A percentile compares a stretch with the other conserved stretches of the same genome.
phyloP scores from a whole-genome alignment of 1,140 invertebrate genomes.

The Theocolax elegans region DNA sequence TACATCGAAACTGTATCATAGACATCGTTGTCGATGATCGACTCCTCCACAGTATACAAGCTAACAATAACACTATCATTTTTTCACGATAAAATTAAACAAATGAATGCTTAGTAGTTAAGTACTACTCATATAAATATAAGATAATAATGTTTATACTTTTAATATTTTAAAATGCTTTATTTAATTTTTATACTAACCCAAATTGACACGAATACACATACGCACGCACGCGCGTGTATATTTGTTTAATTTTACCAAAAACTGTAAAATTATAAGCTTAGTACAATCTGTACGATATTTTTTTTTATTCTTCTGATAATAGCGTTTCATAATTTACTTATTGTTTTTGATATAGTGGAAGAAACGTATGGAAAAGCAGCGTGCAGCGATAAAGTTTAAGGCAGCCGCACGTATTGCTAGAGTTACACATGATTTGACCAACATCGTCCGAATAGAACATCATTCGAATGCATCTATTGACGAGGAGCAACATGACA shows the following conservation, averaged over 20 bases:
- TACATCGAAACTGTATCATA: too few relatives aligned
- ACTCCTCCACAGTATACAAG: too few relatives aligned
- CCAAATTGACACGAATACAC: too few relatives aligned
- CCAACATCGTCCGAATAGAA: slow-evolving; percentile 47
- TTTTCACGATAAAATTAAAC: too few relatives aligned
- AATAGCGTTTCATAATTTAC: slow-evolving; percentile 6
- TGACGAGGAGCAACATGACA: slow-evolving; percentile 40
- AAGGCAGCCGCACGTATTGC: slow-evolving; percentile 74
- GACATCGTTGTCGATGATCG: too few relatives aligned
- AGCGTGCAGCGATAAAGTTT: slow-evolving; percentile 74
- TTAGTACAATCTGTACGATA: neutral
- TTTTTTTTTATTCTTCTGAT: neutral
- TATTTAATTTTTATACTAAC: neutral
- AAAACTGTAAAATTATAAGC: neutral
- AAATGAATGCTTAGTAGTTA: too few relatives aligned
- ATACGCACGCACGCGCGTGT: too few relatives aligned
- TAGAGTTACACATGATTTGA: slow-evolving; percentile 60
- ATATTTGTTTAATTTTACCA: neutral
- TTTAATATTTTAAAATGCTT: neutral
- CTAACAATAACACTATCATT: too few relatives aligned
- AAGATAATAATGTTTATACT: neutral
- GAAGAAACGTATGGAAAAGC: slow-evolving; percentile 78
- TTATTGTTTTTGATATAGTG: slow-evolving; percentile 66
- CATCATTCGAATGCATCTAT: slow-evolving; percentile 44
- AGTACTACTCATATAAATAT: too few relatives aligned